Evolutionary conservation across 2,888 invertebrate genomes (phyloP).

Genomic region (Taenaris catops): DNA sequence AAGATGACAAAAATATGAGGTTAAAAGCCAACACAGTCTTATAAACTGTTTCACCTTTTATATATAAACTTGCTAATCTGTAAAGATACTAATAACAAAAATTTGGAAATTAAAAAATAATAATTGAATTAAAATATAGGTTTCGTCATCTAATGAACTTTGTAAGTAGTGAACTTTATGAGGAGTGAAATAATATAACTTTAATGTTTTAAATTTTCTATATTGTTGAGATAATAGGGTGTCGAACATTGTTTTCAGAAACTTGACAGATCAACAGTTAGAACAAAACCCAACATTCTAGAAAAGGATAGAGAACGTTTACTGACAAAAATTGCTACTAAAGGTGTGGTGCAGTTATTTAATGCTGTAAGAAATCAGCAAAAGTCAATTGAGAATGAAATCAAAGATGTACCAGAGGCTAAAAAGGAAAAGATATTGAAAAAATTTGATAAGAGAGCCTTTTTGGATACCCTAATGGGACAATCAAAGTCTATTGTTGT

Average conservation of each 20-base stretch:
- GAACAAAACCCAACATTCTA: conserved; percentile 87
- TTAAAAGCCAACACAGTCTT: no score
- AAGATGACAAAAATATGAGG: no score
- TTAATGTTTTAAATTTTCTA: no score
- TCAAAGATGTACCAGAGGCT: conserved; percentile 87
- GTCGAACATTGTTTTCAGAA: conserved; percentile 73
- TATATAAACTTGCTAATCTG: no score
- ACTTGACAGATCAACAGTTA: conserved; percentile 81
- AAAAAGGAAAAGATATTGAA: conserved; percentile 88
- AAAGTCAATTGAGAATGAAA: conserved; percentile 84
- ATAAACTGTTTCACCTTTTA: no score
- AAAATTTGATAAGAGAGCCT: conserved; percentile 86
- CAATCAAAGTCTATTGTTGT: conserved; percentile 79
- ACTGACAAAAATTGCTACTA: conserved; percentile 91
- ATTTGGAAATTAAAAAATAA: no score
- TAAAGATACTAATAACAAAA: no score
- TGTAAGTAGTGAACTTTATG: no score
- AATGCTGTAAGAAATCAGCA: conserved; percentile 95
- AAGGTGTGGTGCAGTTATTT: conserved; percentile 95
- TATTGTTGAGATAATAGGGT: no score
- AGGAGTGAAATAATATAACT: no score
- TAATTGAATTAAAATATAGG: no score
- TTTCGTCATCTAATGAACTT: no score
- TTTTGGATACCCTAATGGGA: conserved; percentile 90
- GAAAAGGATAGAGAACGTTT: conserved; percentile 89